These are phyloP conservation scores for Drosophila neocordata DNA, from an alignment of 1,140 invertebrate species.

Conservation along the genomic window DNA sequence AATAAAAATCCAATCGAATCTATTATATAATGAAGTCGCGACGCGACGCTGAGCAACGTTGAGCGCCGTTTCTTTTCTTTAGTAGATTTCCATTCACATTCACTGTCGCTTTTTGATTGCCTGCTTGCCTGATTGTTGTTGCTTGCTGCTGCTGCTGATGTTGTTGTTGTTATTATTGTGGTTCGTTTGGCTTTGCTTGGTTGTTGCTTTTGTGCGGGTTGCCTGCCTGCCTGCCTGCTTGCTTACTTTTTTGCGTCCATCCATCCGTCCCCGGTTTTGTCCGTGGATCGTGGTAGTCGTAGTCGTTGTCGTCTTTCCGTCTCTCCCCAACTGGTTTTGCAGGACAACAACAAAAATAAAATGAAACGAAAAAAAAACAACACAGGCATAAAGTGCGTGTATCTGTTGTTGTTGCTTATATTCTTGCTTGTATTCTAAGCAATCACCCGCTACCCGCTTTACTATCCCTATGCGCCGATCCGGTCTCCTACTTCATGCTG, in stretches of 20 bases:
- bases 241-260: background rate
- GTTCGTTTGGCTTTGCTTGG: conserved; percentile 21
- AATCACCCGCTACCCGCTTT: background rate
- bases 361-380: background rate
- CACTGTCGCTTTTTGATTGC: conserved; percentile 77
- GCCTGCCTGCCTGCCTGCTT: conserved; percentile 15
- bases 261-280: background rate
- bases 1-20: conserved; percentile 68
- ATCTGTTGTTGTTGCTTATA: conserved; percentile 7
- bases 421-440: conserved; percentile 11
- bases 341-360: conserved; percentile 45
- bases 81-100: conserved; percentile 80
- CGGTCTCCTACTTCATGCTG: conserved; percentile 3
- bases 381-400: conserved; percentile 21
- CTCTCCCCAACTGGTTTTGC: conserved; percentile 47
- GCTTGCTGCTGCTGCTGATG: too few relatives aligned
- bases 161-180: conserved; percentile 17
- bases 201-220: conserved; percentile 52
- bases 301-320: conserved; percentile 16
- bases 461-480: background rate
- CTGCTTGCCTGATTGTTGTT: conserved; percentile 24
- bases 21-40: conserved; percentile 77
- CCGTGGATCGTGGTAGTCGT: conserved; percentile 6
- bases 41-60: conserved; percentile 25
- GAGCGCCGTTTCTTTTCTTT: conserved; percentile 50